Percentiles rank a stretch among this genome's conserved stretches.
phyloP scores from a whole-genome alignment of 1,140 invertebrate species.

The Tigriopus japonicus region DNA sequence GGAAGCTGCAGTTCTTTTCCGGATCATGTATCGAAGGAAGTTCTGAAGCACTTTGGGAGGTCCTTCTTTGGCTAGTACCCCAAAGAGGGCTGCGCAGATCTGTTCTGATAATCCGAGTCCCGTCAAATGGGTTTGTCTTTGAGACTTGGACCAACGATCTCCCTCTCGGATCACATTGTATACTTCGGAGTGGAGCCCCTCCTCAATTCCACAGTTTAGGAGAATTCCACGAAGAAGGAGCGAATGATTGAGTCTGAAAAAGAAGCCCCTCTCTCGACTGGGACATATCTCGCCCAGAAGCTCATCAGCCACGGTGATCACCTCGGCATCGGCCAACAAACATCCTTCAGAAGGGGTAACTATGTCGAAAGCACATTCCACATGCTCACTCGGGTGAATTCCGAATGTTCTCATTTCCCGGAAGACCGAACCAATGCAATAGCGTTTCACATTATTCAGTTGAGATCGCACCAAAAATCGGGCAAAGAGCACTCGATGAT shows the following conservation, averaged over 20 bases:
- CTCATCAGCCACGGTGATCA: conserved; percentile 55
- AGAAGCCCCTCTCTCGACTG: conserved; percentile 43
- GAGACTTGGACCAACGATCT: background rate
- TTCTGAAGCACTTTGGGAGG: background rate
- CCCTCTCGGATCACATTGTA: background rate
- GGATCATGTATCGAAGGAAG: background rate
- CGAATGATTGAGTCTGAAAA: conserved; percentile 62
- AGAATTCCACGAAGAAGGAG: conserved; percentile 55
- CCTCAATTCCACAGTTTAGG: conserved; percentile 54
- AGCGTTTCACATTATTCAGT: conserved; percentile 56
- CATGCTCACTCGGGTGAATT: conserved; percentile 66
- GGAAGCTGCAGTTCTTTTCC: background rate
- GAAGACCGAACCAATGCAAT: conserved; percentile 64
- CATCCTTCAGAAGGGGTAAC: conserved; percentile 47
- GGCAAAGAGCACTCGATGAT: conserved; percentile 54
- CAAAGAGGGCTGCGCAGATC: background rate
- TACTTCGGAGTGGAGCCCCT: conserved; percentile 43
- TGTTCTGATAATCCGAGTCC: background rate
- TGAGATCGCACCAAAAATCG: conserved; percentile 61
- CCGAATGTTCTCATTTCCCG: conserved; percentile 59
- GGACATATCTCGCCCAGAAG: conserved; percentile 48
- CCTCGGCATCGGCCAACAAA: conserved; percentile 60
- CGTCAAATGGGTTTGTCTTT: background rate
- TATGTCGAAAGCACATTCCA: conserved; percentile 84
- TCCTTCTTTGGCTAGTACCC: background rate